Evolutionary conservation across 2,113 vertebrate species (phyloP), one percentile per base, ranked within the genome.

Genomic region (Rhinopomastus cyanomelas): DNA sequence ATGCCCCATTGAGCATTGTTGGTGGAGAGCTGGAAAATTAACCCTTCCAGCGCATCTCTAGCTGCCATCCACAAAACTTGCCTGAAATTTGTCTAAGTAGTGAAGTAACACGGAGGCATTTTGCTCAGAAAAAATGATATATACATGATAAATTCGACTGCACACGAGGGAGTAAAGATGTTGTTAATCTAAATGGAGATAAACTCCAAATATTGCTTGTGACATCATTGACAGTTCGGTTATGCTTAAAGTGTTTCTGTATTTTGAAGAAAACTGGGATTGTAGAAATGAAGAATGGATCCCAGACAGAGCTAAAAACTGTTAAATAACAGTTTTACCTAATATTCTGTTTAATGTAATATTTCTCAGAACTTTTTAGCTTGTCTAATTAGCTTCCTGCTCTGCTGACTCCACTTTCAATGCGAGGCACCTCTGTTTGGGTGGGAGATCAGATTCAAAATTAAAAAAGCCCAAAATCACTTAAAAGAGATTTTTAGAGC

Each of bases 1-100:
- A 95, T 91, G 93, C 76, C 68, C 80, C 73, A 78, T 84, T 88
- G 88, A 92, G 49, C 77, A 68, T 13, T 92, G 49, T 30, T 75
- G 68, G 73, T 74, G 66, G 36, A 72, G 73, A 69, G 32, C 68
- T 27, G 59, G 57, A 93, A 67, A 75, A 88, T 95, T 95, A 95
- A 93, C 90, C 61, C 90, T 93, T 94, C 49, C 81, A 78, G 73
- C n/a, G 81, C 46, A 77, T 48, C 10, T 14, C 13, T 48, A 64
- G 60, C 53, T 81, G 39, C 34, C 27, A 39, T 32, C 39, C 53
- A 27, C 26, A 15, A 74, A 76, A 88, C 36, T 25, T 81, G 9
- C 27, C 61, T 71, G 62, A 59, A 65, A 69, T 52, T 78, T 65
- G 7, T 48, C 44, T 60, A 32, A 62, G 15, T 36, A 48, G 11